phyloP scores from a whole-genome alignment of 2,888 invertebrate species.

The Entomobrya proxima region DNA sequence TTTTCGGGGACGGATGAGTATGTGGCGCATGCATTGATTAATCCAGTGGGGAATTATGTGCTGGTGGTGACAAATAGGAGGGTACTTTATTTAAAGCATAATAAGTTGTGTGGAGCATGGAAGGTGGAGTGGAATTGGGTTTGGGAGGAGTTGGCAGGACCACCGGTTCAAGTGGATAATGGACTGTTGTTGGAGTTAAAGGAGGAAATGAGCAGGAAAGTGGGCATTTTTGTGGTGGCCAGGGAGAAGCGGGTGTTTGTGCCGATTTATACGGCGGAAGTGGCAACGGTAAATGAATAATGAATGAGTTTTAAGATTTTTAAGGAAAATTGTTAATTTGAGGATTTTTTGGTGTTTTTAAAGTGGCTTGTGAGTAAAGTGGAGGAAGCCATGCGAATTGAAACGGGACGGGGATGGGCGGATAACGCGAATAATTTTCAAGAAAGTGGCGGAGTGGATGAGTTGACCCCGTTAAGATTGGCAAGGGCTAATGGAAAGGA shows the following conservation, averaged over 20 bases:
- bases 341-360: no score
- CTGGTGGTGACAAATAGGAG: slow-evolving; percentile 92
- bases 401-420: slow-evolving; percentile 67
- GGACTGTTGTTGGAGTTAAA: slow-evolving; percentile 82
- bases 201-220: slow-evolving; percentile 54
- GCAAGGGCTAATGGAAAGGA: no score
- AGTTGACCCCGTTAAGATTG: no score
- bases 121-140: slow-evolving; percentile 87
- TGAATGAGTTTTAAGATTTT: no score
- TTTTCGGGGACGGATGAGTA: slow-evolving; percentile 90
- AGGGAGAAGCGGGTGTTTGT: slow-evolving; percentile 68
- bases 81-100: slow-evolving; percentile 86
- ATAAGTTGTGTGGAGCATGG: slow-evolving; percentile 96
- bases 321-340: no score
- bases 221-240: slow-evolving; percentile 57
- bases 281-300: slow-evolving; percentile 75
- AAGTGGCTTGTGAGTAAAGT: slow-evolving; percentile 75
- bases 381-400: slow-evolving; percentile 73
- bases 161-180: slow-evolving; percentile 83
- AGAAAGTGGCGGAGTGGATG: no score
- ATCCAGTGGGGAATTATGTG: slow-evolving; percentile 79
- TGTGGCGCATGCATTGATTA: slow-evolving; percentile 84
- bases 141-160: slow-evolving; percentile 86
- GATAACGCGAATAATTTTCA: slow-evolving; percentile 47
- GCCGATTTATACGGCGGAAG: slow-evolving; percentile 73